phyloP scores from a whole-genome alignment of 2,113 vertebrate genomes.

The Cisticola juncidis region DNA sequence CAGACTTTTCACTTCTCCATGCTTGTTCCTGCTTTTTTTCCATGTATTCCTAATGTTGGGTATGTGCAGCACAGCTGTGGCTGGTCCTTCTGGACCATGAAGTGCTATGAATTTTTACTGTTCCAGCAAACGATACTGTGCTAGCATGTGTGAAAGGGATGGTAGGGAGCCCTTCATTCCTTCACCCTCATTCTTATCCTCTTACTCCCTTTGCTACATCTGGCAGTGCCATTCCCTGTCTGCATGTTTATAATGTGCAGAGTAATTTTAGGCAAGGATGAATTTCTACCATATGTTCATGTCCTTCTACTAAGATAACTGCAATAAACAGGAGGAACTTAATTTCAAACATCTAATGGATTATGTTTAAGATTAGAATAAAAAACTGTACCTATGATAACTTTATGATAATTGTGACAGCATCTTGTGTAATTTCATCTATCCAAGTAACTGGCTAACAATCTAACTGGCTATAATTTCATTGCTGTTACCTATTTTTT shows the following conservation, averaged over 20 bases:
- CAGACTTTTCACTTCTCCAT: neutral
- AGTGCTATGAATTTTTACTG: neutral
- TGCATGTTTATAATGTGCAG: neutral
- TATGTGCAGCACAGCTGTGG: neutral
- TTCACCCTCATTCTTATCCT: neutral
- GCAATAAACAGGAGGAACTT: neutral
- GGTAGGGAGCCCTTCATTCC: neutral
- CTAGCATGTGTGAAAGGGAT: neutral
- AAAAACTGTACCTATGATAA: neutral
- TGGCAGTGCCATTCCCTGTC: constrained; percentile 13
- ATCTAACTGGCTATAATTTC: neutral
- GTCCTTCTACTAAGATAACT: constrained; percentile 11
- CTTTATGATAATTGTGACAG: neutral
- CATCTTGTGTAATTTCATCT: neutral
- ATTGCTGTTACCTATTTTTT: neutral
- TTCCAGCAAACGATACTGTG: neutral
- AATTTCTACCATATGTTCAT: constrained; percentile 38
- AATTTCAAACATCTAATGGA: neutral
- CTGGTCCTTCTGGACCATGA: neutral
- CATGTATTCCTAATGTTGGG: neutral
- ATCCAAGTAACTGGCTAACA: neutral
- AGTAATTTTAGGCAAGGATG: constrained; percentile 36
- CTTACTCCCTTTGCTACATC: neutral
- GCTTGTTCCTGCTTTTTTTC: neutral
- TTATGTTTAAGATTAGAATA: neutral